Evolutionary conservation across 2,113 vertebrate genomes (phyloP).

Genomic region (Rhagologus leucostigma): DNA sequence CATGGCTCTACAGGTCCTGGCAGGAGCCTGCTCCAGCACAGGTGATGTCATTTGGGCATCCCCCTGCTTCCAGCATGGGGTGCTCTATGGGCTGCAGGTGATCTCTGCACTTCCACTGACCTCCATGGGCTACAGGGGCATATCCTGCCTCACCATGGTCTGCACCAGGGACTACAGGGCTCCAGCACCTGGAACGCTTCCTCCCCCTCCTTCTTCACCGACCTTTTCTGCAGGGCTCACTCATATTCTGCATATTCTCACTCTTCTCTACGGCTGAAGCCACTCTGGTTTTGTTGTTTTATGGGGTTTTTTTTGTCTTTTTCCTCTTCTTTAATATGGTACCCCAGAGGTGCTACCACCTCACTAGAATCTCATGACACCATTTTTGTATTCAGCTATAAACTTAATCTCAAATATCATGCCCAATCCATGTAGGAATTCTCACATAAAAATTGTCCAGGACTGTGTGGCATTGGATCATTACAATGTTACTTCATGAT

Average conservation of each 20-base stretch:
- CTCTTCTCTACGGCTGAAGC: not conserved
- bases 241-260: not conserved
- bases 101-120: not conserved
- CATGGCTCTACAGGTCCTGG: not conserved
- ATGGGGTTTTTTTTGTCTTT: not conserved
- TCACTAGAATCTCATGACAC: accelerated
- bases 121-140: not conserved
- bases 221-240: not conserved
- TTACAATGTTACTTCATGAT: not conserved
- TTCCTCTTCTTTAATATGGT: too few species aligned
- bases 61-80: not conserved
- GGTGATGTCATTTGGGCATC: not conserved
- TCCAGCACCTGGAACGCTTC: not conserved
- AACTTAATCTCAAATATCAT: not conserved
- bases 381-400: not conserved
- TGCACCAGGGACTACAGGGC: not conserved
- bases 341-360: not conserved
- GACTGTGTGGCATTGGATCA: not conserved
- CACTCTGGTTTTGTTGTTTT: not conserved
- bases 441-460: not conserved
- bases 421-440: not conserved
- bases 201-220: not conserved
- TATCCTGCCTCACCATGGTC: not conserved
- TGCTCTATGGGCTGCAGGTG: not conserved
- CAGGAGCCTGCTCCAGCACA: not conserved